Percentiles rank a stretch among this genome's conserved stretches.
phyloP scores from a whole-genome alignment of 2,888 invertebrate genomes.

The Rosalia funebris region DNA sequence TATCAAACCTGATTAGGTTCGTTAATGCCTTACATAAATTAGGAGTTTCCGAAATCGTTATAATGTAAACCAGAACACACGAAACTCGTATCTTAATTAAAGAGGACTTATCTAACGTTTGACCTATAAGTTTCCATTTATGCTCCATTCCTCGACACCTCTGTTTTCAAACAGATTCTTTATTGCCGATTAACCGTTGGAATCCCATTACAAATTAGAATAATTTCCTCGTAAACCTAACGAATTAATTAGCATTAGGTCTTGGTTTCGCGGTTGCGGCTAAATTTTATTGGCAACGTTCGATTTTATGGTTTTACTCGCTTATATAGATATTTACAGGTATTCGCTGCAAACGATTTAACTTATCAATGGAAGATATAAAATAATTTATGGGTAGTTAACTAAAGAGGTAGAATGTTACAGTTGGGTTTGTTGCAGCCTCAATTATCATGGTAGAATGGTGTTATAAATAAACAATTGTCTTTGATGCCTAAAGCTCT shows the following conservation, averaged over 20 bases:
- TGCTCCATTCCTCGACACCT: constrained; percentile 47
- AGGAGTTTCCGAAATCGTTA: constrained; percentile 31
- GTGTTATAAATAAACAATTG: no score
- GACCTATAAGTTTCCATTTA: constrained; percentile 39
- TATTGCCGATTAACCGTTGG: constrained; percentile 38
- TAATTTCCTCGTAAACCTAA: constrained; percentile 43
- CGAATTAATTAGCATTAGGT: constrained; percentile 37
- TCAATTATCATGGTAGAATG: not conserved
- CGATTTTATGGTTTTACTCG: constrained; percentile 5
- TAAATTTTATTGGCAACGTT: constrained; percentile 26
- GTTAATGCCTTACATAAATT: constrained; percentile 35
- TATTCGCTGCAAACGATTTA: not conserved
- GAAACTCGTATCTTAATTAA: constrained; percentile 34
- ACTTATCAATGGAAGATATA: not conserved
- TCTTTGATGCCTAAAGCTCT: no score
- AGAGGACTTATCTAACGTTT: constrained; percentile 39
- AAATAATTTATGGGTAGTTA: not conserved
- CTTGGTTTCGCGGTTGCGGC: constrained; percentile 4
- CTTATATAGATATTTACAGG: not conserved
- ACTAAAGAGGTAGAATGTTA: not conserved
- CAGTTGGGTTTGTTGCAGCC: not conserved
- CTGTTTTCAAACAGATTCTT: constrained; percentile 39
- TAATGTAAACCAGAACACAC: constrained; percentile 35
- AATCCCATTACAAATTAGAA: constrained; percentile 42
- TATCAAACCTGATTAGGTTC: constrained; percentile 25